phyloP scores from a whole-genome alignment of 2,113 vertebrate genomes.

The Toxotes chatareus region DNA sequence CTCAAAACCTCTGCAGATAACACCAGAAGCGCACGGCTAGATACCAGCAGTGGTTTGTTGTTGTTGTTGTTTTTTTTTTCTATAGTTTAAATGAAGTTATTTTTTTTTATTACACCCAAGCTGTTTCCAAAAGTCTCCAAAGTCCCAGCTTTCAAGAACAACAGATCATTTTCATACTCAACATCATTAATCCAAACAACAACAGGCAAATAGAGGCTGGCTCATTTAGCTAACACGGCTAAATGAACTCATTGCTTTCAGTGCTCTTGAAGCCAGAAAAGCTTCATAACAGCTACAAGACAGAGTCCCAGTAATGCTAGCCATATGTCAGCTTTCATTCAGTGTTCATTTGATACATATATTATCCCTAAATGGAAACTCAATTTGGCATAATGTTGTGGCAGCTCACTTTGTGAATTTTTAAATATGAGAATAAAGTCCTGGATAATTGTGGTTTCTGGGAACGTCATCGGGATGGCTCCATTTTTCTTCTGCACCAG shows the following conservation, averaged over 20 bases:
- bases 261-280: constrained; percentile 48
- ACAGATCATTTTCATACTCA: constrained; percentile 44
- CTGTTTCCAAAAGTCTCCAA: constrained; percentile 24
- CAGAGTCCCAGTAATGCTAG: constrained; percentile 36
- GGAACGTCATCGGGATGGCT: background rate
- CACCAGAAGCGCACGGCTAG: background rate
- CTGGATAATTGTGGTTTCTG: background rate
- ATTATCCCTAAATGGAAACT: constrained; percentile 29
- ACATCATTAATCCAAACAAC: constrained; percentile 65
- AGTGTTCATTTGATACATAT: constrained; percentile 20
- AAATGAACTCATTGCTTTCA: constrained; percentile 58
- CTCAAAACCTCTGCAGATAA: background rate
- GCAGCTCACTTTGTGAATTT: constrained; percentile 24
- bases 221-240: constrained; percentile 73
- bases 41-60: background rate
- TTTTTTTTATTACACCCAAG: constrained; percentile 21
- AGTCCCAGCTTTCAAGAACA: constrained; percentile 34
- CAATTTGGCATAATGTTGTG: constrained; percentile 12
- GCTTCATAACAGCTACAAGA: constrained; percentile 47
- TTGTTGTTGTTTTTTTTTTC: too few relatives aligned
- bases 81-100: background rate
- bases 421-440: constrained; percentile 36
- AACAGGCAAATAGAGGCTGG: constrained; percentile 68
- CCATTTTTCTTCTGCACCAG: background rate
- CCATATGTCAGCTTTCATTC: constrained; percentile 65